These are phyloP conservation scores for Athrips mouffetella DNA, from an alignment of 2,888 invertebrate species.

Conservation along the genomic window DNA sequence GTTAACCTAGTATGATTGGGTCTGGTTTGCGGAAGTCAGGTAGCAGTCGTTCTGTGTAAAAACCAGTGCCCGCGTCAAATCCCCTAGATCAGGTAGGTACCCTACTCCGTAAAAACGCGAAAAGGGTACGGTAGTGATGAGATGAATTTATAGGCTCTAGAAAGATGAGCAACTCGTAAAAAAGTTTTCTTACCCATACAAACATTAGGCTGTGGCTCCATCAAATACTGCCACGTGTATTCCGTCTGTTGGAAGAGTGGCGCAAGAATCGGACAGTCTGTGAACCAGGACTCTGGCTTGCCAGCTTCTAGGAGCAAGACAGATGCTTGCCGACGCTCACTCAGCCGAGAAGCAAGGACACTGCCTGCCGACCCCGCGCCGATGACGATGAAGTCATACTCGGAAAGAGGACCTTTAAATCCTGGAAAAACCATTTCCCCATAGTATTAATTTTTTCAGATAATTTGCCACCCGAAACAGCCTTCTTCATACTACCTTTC, in stretches of 20 bases:
- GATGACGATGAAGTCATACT: slow-evolving; percentile 71
- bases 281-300: slow-evolving; percentile 58
- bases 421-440: slow-evolving; percentile 38
- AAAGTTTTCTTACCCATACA: slow-evolving; percentile 65
- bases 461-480: too few relatives aligned
- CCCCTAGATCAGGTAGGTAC: too few relatives aligned
- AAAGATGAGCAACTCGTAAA: too few relatives aligned
- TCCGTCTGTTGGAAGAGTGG: slow-evolving; percentile 59
- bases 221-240: slow-evolving; percentile 74
- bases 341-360: slow-evolving; percentile 70
- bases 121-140: neutral
- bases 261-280: slow-evolving; percentile 65
- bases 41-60: too few relatives aligned
- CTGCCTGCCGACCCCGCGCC: slow-evolving; percentile 78
- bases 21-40: too few relatives aligned
- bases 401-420: slow-evolving; percentile 54
- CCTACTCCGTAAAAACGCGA: neutral
- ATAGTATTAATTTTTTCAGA: too few relatives aligned
- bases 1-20: too few relatives aligned
- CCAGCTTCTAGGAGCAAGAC: slow-evolving; percentile 74
- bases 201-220: slow-evolving; percentile 74
- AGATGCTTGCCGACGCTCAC: slow-evolving; percentile 60
- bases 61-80: too few relatives aligned
- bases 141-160: too few relatives aligned
- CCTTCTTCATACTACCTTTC: too few relatives aligned